Conservation (phyloP, 2,888 invertebrate species). For the Leucophenga montana region DNA sequence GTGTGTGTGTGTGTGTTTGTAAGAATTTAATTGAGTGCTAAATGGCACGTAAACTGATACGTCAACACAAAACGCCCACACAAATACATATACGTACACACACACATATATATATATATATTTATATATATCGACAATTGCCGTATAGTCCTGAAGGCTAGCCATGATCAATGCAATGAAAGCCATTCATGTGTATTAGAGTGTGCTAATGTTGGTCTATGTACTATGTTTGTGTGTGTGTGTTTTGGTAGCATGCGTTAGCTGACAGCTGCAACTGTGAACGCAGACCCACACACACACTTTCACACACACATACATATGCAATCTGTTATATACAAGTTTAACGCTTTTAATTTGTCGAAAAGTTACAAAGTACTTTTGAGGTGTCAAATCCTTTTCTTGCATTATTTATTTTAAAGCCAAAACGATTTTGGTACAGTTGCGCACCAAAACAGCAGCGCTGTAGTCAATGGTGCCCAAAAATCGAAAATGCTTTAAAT, state of each 20-base stretch:
- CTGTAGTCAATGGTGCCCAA: too few relatives aligned
- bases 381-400: constrained; percentile 8
- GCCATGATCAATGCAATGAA: constrained; percentile 38
- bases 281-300: not conserved
- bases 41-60: constrained; percentile 71
- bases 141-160: not conserved
- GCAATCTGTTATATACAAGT: not conserved
- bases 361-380: constrained; percentile 17
- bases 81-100: constrained; percentile 21
- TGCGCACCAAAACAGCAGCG: not conserved
- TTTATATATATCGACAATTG: not conserved
- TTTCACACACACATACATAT: not conserved
- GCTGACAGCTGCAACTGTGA: constrained; percentile 12
- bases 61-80: constrained; percentile 52
- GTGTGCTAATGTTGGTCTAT: constrained; percentile 11
- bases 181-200: constrained; percentile 37
- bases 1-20: constrained; percentile 46
- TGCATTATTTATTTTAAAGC: too few relatives aligned
- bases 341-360: constrained; percentile 21
- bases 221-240: constrained; percentile 21
- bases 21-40: constrained; percentile 71
- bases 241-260: constrained; percentile 15
- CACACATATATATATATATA: constrained; percentile 11
- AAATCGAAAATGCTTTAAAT: too few relatives aligned
- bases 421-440: not conserved